Conservation (phyloP, 1,140 invertebrate species). For the Ceratina calcarata region DNA sequence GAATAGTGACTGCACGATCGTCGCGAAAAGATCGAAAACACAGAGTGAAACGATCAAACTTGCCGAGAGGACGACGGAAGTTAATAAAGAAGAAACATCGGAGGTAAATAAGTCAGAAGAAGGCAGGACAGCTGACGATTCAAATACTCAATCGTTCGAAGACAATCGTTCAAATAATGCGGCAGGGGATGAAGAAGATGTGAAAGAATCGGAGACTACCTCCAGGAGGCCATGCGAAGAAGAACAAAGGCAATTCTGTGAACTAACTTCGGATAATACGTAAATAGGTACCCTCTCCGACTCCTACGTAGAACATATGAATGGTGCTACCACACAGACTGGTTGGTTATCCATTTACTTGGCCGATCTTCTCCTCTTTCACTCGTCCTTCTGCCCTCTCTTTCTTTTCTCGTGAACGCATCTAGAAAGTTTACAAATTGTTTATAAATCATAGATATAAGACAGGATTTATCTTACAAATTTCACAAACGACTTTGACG, state of each 20-base stretch:
- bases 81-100: not conserved
- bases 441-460: not conserved
- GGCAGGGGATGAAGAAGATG: not conserved
- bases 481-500: not conserved
- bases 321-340: slow-evolving; percentile 36
- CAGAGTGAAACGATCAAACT: no score
- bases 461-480: not conserved
- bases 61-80: not conserved
- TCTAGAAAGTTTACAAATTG: not conserved
- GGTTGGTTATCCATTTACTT: slow-evolving; percentile 36
- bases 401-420: not conserved
- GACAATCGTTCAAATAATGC: not conserved
- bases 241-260: not conserved
- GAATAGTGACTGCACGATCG: not conserved
- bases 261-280: slow-evolving; percentile 38
- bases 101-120: not conserved
- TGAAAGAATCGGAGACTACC: not conserved
- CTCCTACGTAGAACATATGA: not conserved
- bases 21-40: not conserved
- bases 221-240: slow-evolving; percentile 9
- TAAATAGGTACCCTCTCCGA: slow-evolving; percentile 8
- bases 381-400: not conserved
- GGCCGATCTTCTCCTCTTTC: slow-evolving; percentile 6
- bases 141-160: not conserved
- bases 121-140: not conserved